Evolutionary conservation across 2,113 vertebrate genomes (phyloP), one percentile per base, ranked within the genome.

Genomic region (Leucoraja erinaceus): DNA sequence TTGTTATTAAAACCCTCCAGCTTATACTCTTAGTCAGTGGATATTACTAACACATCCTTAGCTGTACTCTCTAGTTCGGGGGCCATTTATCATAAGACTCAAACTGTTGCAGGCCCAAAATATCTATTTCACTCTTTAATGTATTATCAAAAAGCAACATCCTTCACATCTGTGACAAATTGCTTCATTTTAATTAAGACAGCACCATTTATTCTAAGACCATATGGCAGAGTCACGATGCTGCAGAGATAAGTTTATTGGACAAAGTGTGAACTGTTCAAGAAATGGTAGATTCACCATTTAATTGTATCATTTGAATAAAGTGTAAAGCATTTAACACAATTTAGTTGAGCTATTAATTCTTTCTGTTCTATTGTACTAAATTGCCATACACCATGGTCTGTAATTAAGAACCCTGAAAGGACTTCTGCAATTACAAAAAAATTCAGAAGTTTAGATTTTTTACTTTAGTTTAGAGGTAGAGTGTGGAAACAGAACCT

Each of bases 171-270:
- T 93, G 93, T 95, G 94, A 94, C 93, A 93, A 95, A 95, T 94
- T 93, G 93, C 94, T 94, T 94, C 93, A 93, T 94, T 95, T 94
- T 93, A 94, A 94, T 94, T 94, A 94, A 94, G 94, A 88, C 88
- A 92, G 94, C 93, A 93, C 94, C 94, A 94, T 94, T 94, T 93
- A 94, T 94, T 94, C 93, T 94, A 84, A 90, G 93, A 93, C 90
- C 75, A 10, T 4, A 18, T 4, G 66, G 68, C 38, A 28, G 33
- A 12, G 25, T 28, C 6, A 93, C 59, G 75, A 54, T 68, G 66
- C 54, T 74, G 31, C 31, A 22, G 56, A 56, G 66, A 86, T 90
- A 25, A 22, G 38, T 70, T 47, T 90, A 90, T 70, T 90, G 88
- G 11, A 22, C 66, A 70, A 47, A 3, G 1, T 70, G 66, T 68